phyloP scores from a whole-genome alignment of 35 echinoderm and acorn worm species.

The Ptychodera flava region DNA sequence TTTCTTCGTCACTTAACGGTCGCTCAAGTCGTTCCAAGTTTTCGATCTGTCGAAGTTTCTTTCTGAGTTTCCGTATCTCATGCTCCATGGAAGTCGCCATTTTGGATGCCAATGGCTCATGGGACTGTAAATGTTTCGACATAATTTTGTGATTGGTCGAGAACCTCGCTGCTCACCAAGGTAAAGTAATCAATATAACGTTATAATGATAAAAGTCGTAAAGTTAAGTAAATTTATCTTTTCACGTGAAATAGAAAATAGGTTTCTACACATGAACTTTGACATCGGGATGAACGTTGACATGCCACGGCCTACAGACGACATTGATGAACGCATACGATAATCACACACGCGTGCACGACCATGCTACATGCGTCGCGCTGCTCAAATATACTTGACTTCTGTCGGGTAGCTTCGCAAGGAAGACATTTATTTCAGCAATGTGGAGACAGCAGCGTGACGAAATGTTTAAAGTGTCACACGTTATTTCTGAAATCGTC shows the following conservation, averaged over 20 bases:
- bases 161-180: not conserved
- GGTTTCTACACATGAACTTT: no score
- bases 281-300: no score
- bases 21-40: conserved; percentile 50
- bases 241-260: not conserved
- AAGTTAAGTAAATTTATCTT: not conserved
- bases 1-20: conserved; percentile 36
- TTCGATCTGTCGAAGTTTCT: conserved; percentile 68
- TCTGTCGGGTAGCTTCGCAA: no score
- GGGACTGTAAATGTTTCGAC: not conserved
- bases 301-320: no score
- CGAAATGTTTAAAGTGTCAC: no score
- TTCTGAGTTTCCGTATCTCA: conserved; percentile 52
- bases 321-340: no score
- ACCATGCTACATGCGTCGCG: no score
- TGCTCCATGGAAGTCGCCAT: not conserved
- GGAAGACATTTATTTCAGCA: no score
- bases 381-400: no score
- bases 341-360: no score
- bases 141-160: not conserved
- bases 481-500: no score
- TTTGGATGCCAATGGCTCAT: not conserved
- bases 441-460: no score
- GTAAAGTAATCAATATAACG: not conserved
- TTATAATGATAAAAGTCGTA: not conserved